These are phyloP conservation scores for Epiblema foenella DNA, from an alignment of 2,888 invertebrate genomes.

Conservation along the genomic window DNA sequence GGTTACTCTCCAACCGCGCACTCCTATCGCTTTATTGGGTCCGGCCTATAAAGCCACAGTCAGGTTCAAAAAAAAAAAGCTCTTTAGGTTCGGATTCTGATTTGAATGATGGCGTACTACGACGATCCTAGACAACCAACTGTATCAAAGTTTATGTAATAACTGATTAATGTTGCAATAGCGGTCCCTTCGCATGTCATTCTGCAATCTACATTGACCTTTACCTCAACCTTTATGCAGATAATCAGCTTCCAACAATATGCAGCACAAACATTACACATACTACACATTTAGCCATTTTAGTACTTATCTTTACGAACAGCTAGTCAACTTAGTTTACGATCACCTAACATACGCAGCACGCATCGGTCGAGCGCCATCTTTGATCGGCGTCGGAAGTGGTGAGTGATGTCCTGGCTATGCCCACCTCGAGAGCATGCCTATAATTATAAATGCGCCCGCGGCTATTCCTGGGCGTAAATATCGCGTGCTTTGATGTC, in stretches of 20 bases:
- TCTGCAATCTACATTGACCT: neutral
- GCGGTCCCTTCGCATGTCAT: neutral
- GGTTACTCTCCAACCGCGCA: too few relatives aligned
- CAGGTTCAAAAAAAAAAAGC: too few relatives aligned
- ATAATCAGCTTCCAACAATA: neutral
- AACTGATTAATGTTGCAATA: neutral
- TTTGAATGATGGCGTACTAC: too few relatives aligned
- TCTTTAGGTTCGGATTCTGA: too few relatives aligned
- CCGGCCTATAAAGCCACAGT: too few relatives aligned
- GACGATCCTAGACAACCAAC: too few relatives aligned
- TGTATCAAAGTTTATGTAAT: too few relatives aligned
- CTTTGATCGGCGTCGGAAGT: conserved; percentile 41
- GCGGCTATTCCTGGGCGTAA: conserved; percentile 37
- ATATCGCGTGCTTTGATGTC: conserved; percentile 44
- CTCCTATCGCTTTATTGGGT: too few relatives aligned
- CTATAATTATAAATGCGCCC: conserved; percentile 41
- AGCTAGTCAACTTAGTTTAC: conserved; percentile 10
- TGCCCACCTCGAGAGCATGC: conserved; percentile 41
- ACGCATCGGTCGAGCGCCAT: conserved; percentile 30
- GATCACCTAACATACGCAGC: conserved; percentile 11
- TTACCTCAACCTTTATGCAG: neutral
- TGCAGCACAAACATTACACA: neutral
- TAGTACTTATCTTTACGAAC: neutral
- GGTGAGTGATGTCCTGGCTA: conserved; percentile 38
- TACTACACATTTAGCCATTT: neutral